Evolutionary conservation across 1,140 invertebrate species (phyloP), one percentile per base, ranked within the genome.

Genomic region (Calosoma granatense): DNA sequence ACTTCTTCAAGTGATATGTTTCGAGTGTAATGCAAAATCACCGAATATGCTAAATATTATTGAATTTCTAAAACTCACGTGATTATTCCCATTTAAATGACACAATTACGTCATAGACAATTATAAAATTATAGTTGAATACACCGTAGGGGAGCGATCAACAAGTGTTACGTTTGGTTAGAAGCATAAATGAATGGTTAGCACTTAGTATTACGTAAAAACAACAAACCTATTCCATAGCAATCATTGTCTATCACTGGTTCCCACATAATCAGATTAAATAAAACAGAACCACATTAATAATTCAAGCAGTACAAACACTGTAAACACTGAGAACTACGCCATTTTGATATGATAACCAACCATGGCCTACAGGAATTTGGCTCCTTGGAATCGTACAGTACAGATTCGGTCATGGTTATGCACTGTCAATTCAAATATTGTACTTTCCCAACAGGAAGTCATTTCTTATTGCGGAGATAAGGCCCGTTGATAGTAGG

Each of bases 181-280:
- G 26, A 36, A 36, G 6, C 6, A 36, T 36, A 36, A 36, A 9
- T 9, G 26, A 36, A 9, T 9, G n/a, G 6, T 6, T n/a, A 36
- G 6, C 26, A 36, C 6, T 36, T 36, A 9, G 26, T 36, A 36
- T n/a, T 36, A 3, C 19, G 20, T 22, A 11, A 53, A 41, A 21
- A 14, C 22, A 53, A 54, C 62, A 59, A 58, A 65, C 64, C 62
- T 58, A 65, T 62, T 39, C 62, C 64, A 51, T 60, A 65, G 54
- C 59, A 59, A 30, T 51, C 56, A 20, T 65, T 60, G n/a, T 64
- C 59, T 2, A 56, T 51, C 51, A 65, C 62, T 21, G 60, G 9
- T 59, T 59, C 53, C 64, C 64, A 65, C 55, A 56, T 52, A 59
- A 51, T 63, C 60, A 65, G 9, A 47, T 11, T 3, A 47, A 47